These are phyloP conservation scores for Pseudomyrmex pallidus DNA, from an alignment of 1,140 invertebrate genomes.

Conservation along the genomic window DNA sequence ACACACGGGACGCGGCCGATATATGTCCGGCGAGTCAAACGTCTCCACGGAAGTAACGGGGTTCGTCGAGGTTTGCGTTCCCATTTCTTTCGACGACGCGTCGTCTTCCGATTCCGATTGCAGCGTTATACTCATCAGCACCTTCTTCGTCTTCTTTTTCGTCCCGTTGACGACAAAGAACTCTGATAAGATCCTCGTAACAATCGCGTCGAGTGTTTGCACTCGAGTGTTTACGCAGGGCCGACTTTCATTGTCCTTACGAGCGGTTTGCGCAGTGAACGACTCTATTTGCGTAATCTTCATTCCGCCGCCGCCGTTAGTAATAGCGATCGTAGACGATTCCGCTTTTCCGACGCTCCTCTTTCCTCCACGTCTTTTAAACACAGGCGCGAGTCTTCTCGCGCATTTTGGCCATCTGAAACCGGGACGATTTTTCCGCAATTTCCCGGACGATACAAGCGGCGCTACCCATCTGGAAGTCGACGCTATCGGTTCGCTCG, in stretches of 20 bases:
- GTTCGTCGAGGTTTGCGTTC: slow-evolving; percentile 7
- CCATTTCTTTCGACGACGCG: neutral
- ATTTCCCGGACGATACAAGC: neutral
- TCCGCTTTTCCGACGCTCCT: neutral
- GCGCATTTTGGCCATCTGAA: neutral
- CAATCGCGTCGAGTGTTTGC: slow-evolving; percentile 64
- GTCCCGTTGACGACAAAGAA: slow-evolving; percentile 33
- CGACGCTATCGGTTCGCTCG: neutral
- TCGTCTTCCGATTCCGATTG: slow-evolving; percentile 16
- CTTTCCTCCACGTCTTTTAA: neutral
- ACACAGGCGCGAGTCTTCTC: neutral
- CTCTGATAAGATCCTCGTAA: slow-evolving; percentile 63
- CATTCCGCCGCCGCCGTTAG: slow-evolving; percentile 2
- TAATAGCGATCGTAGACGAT: neutral
- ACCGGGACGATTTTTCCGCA: neutral
- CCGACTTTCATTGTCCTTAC: slow-evolving; percentile 3
- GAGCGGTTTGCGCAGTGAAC: slow-evolving; percentile 23
- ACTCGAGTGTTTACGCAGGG: slow-evolving; percentile 48
- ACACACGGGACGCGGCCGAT: neutral
- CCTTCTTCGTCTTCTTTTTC: neutral
- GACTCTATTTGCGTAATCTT: slow-evolving; percentile 41
- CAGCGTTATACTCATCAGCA: slow-evolving; percentile 63
- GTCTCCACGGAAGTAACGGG: neutral
- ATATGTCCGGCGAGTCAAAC: neutral
- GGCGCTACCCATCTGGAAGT: slow-evolving; percentile 23